phyloP scores from a whole-genome alignment of 2,113 vertebrate genomes.

The Salminus brasiliensis region DNA sequence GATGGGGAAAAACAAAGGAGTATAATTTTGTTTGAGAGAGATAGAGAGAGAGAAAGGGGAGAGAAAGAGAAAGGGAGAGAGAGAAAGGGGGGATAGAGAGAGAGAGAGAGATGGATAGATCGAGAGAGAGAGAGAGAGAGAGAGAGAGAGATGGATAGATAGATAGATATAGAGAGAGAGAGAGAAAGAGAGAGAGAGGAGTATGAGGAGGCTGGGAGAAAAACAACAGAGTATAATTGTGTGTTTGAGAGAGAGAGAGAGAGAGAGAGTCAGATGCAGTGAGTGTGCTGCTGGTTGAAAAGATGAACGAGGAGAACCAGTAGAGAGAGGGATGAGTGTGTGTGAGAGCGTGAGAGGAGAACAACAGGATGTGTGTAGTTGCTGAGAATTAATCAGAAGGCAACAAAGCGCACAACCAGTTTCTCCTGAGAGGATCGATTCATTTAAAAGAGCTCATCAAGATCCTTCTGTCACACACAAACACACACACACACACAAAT shows the following conservation, averaged over 20 bases:
- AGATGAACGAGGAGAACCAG: not conserved
- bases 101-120: too few relatives aligned
- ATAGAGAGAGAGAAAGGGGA: too few relatives aligned
- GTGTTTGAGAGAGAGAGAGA: not conserved
- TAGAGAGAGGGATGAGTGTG: slow-evolving; percentile 1
- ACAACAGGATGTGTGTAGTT: slow-evolving; percentile 34
- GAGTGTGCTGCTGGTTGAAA: not conserved
- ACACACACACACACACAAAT: slow-evolving; percentile 8
- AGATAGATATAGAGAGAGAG: too few relatives aligned
- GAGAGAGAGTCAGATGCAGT: not conserved
- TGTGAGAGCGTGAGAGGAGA: not conserved
- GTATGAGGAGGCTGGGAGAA: too few relatives aligned
- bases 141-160: too few relatives aligned
- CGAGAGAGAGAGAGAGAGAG: too few relatives aligned
- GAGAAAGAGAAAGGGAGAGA: too few relatives aligned
- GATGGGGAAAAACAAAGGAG: too few relatives aligned
- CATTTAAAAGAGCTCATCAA: slow-evolving; percentile 41
- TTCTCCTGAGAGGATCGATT: slow-evolving; percentile 44
- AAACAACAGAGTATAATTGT: too few relatives aligned
- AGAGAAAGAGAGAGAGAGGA: too few relatives aligned
- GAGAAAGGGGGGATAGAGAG: too few relatives aligned
- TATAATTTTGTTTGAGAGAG: too few relatives aligned
- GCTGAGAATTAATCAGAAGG: slow-evolving; percentile 44
- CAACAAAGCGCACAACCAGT: slow-evolving; percentile 44
- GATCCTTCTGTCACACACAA: not conserved